Base-by-base conservation (phyloP, 1,140 invertebrate species). In the Calliphora vicina region DNA sequence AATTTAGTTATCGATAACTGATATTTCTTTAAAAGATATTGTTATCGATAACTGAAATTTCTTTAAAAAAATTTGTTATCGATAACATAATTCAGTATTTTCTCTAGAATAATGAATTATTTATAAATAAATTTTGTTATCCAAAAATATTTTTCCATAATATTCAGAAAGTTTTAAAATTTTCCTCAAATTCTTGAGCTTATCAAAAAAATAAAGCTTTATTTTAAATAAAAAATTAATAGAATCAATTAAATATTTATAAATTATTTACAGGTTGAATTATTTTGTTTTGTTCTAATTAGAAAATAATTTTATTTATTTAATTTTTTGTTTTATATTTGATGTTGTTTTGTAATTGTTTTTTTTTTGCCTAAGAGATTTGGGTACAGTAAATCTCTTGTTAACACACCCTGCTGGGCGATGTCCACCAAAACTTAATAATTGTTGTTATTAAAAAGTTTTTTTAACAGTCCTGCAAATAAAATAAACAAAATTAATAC, bases 391-490 rank as follows among this genome's bases (percentile, higher is more conserved):
- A 84, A 87, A 89, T 90, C 89, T 88, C 89, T 90, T 85, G 86
- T 78, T 43, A 86, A 88, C 88, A 87, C 89, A 90, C 89, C 89
- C 89, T 90, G 89, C 89, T 89, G 86, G 89, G 88, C 89, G 89
- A 90, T 90, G 89, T 88, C 89, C 89, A 90, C 87, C 81, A 78
- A 81, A 78, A 78, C 35, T 78, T 78, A 78, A 78, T 78, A 86
- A 86, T 84, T 84, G 85, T 86, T 89, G 87, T 88, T 89, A 85
- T 78, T 25, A 78, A 78, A 78, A 78, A 85, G 85, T 83, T 89
- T 86, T n/a, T 86, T 88, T 87, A 87, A 89, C 88, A 90, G 89
- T 90, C 89, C 89, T 90, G 84, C 15, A 86, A 85, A 4, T n/a
- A 20, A 9, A 72, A 76, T 20, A 27, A 78, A 84, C 10, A 57